Evolutionary conservation across 2,113 vertebrate genomes (phyloP).

Genomic region (Proteles cristata): DNA sequence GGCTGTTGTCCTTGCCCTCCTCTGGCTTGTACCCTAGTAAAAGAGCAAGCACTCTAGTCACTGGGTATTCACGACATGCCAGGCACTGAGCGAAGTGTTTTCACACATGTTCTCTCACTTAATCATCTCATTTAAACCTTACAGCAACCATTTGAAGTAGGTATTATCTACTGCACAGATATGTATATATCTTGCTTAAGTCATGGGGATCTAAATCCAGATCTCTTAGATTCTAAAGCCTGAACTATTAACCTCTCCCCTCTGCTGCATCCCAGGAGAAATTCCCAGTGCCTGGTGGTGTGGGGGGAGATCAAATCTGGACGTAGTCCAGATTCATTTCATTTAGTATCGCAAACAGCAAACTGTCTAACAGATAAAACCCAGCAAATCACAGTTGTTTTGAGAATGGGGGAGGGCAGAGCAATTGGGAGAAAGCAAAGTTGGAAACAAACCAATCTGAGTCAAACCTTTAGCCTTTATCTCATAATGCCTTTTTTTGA

Average conservation of each 20-base stretch:
- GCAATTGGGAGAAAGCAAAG: constrained; percentile 81
- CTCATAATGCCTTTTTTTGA: constrained; percentile 71
- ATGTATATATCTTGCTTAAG: background rate
- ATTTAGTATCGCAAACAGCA: constrained; percentile 41
- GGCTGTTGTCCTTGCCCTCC: background rate
- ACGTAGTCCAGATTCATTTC: constrained; percentile 57
- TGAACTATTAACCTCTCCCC: background rate
- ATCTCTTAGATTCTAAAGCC: constrained; percentile 8
- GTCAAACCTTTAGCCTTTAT: constrained; percentile 82
- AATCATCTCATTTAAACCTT: background rate
- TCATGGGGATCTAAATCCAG: background rate
- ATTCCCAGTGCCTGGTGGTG: background rate
- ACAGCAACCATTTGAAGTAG: background rate
- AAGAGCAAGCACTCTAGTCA: background rate
- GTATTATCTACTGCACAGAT: background rate
- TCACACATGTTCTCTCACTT: background rate
- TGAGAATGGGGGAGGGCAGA: constrained; percentile 73
- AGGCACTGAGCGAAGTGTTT: background rate
- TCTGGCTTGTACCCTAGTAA: background rate
- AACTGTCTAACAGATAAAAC: constrained; percentile 49
- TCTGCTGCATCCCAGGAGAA: constrained; percentile 1
- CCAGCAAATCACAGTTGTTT: constrained; percentile 75
- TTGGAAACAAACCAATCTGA: constrained; percentile 83
- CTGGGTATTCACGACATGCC: background rate
- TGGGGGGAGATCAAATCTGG: constrained; percentile 6